Evolutionary conservation across 2,797 vertebrate genomes (phyloP).

Genomic region (Sebastes minor): DNA sequence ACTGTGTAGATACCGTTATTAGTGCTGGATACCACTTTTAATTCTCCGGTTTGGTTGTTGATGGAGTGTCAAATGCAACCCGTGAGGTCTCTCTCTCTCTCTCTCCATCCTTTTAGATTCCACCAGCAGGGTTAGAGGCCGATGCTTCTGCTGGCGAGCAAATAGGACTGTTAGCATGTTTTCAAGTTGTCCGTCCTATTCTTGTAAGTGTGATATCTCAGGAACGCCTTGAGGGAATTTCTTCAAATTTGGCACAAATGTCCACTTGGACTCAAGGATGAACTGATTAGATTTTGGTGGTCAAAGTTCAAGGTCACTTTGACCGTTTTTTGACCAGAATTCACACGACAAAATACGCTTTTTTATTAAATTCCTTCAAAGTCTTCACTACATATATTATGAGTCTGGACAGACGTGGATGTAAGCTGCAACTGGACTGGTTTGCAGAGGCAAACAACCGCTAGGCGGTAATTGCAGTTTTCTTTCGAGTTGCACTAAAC

Average conservation of each 20-base stretch:
- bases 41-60: constrained; percentile 25
- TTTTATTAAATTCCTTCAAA: background rate
- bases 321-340: background rate
- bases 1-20: constrained; percentile 45
- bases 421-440: background rate
- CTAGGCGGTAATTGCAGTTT: background rate
- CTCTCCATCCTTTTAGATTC: constrained; percentile 52
- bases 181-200: background rate
- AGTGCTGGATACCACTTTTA: constrained; percentile 61
- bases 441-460: background rate
- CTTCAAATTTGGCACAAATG: background rate
- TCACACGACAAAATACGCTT: background rate
- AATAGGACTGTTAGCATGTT: constrained; percentile 13
- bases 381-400: background rate
- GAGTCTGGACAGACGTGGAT: background rate
- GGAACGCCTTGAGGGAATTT: background rate
- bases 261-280: background rate
- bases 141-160: constrained; percentile 13
- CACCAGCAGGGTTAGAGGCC: constrained; percentile 46
- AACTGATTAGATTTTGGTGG: background rate
- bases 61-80: constrained; percentile 27
- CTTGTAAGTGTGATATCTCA: background rate
- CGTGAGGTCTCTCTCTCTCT: constrained; percentile 22
- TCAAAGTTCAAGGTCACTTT: background rate
- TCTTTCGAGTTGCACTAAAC: constrained; percentile 64